Conservation (phyloP, 2,797 vertebrate species). For the Parambassis ranga region DNA sequence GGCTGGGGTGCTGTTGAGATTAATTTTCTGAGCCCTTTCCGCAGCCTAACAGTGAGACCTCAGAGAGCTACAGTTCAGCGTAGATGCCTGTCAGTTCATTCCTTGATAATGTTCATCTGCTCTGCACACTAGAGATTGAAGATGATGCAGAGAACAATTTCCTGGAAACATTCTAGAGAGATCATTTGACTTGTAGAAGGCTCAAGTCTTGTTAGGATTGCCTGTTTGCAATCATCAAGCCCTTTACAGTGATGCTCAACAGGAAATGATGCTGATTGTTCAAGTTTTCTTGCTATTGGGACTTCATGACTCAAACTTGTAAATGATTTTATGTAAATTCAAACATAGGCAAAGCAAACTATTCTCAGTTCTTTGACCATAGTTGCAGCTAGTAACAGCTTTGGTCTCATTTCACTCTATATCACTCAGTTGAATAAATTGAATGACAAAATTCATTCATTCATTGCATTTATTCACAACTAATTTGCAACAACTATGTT, state of each 20-base stretch:
- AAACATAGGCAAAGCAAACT: neutral
- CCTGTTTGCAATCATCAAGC: constrained; percentile 50
- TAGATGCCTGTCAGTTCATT: constrained; percentile 32
- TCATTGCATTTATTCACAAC: no score
- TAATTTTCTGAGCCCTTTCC: constrained; percentile 8
- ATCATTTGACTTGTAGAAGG: constrained; percentile 56
- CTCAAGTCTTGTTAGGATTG: constrained; percentile 32
- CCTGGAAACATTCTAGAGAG: constrained; percentile 59
- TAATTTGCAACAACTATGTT: neutral
- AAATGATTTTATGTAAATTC: constrained; percentile 10
- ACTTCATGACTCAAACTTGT: neutral
- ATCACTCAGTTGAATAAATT: no score
- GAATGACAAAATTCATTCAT: no score
- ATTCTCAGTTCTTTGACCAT: neutral
- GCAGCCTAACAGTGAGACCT: neutral
- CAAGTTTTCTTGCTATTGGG: constrained; percentile 16
- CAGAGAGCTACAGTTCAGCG: constrained; percentile 3
- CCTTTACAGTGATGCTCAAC: constrained; percentile 34
- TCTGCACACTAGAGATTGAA: constrained; percentile 41
- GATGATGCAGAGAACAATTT: constrained; percentile 59
- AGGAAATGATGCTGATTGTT: constrained; percentile 54
- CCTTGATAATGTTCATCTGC: constrained; percentile 34
- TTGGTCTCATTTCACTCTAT: neutral
- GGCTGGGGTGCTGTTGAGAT: neutral
- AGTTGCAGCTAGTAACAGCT: neutral